phyloP scores from a whole-genome alignment of 2,113 vertebrate species.

The Aramus guarauna region DNA sequence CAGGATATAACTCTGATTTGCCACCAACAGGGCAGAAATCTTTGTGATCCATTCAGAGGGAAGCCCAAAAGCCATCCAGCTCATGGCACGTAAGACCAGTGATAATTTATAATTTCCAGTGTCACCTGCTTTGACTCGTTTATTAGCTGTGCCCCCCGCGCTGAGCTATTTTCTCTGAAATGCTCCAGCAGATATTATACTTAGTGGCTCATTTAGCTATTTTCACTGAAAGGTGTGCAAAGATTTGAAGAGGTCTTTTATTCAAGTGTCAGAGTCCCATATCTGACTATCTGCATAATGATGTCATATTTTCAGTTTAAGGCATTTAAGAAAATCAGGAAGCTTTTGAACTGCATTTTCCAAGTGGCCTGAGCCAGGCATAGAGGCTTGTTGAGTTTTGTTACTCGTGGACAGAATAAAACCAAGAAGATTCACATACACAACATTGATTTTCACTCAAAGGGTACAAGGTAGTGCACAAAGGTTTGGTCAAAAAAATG shows the following conservation, averaged over 20 bases:
- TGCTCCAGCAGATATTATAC: background rate
- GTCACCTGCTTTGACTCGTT: background rate
- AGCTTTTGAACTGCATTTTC: background rate
- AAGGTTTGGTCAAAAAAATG: background rate
- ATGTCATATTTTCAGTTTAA: background rate
- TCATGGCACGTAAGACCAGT: background rate
- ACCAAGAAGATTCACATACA: background rate
- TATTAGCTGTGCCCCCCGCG: background rate
- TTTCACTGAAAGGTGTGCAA: background rate
- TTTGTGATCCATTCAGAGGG: background rate
- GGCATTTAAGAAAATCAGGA: background rate
- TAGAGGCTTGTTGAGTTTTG: background rate
- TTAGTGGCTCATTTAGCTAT: background rate
- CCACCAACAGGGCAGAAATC: background rate
- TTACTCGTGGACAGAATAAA: background rate
- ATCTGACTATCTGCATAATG: background rate
- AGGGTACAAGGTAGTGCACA: background rate
- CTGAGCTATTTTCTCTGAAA: background rate
- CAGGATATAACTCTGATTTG: background rate
- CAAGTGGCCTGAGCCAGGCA: background rate
- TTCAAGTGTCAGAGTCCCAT: background rate
- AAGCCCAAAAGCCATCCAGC: background rate
- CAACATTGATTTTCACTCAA: background rate
- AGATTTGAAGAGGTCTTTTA: background rate
- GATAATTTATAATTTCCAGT: background rate